Conservation (phyloP, 2,888 invertebrate genomes). For the Linnaemya vulpina region DNA sequence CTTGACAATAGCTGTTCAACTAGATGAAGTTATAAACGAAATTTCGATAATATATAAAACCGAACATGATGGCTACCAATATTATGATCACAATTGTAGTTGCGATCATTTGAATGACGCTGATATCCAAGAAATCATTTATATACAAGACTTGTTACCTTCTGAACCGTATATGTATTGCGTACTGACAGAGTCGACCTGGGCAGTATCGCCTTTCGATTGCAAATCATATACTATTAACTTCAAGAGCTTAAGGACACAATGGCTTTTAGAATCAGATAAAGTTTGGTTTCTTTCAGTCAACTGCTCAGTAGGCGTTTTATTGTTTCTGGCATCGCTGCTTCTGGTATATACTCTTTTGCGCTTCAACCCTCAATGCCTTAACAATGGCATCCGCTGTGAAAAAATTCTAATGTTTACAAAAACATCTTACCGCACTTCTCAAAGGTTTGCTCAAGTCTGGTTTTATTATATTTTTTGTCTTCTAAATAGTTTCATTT, state of each 20-base stretch:
- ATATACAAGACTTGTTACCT: not conserved
- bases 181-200: not conserved
- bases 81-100: not conserved
- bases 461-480: not conserved
- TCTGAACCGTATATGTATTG: slow-evolving; percentile 28
- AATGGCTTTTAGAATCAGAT: slow-evolving; percentile 43
- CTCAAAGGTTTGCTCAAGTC: slow-evolving; percentile 14
- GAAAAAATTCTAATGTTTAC: not conserved
- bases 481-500: not conserved
- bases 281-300: slow-evolving; percentile 36
- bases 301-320: not conserved
- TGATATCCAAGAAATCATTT: not conserved
- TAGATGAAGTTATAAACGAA: accelerated
- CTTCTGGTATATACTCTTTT: not conserved
- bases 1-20: not conserved
- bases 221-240: slow-evolving; percentile 32
- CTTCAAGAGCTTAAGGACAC: accelerated
- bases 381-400: not conserved
- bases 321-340: not conserved
- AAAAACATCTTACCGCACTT: not conserved
- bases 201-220: slow-evolving; percentile 35
- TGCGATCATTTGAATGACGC: too few species aligned
- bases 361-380: slow-evolving; percentile 9
- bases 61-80: not conserved
- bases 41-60: slow-evolving; percentile 34